Evolutionary conservation across 2,888 invertebrate genomes (phyloP), one percentile per base, ranked within the genome.

Genomic region (Dynastes maya): DNA sequence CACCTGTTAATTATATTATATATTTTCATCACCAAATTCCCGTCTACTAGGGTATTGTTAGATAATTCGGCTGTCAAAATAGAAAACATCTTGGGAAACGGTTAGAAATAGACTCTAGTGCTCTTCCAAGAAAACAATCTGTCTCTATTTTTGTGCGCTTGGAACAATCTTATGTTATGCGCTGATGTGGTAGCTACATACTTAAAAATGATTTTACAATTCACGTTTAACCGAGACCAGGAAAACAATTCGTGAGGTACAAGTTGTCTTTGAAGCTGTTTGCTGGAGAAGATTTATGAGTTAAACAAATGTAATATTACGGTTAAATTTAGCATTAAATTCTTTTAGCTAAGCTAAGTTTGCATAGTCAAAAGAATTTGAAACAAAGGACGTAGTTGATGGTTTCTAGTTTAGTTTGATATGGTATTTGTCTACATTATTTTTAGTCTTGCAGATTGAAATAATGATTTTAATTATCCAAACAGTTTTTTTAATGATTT

Each of bases 51-150:
- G 63, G 29, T 63, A 32, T 32, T 29, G 29, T 63, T 63, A 13
- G 27, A 63, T 63, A 63, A 63, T 29, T 63, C 4, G 6, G 22
- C 32, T 63, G 63, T 63, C 32, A 32, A 49, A 51, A 68, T 51
- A 68, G 51, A 51, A 51, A 68, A 51, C n/a, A 29, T 27, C 13
- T 22, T 9, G 22, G 29, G 13, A 53, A 51, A 51, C 63, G 29
- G 32, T 63, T 68, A 40, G 29, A 51, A 65, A 65, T 65, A 65
- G 45, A 65, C 13, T 13, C 29, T 51, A 51, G 68, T 68, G 9
- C 51, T 9, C 49, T 68, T 68, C 68, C 68, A 68, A 68, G 51
- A 49, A 68, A 51, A 68, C 16, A 68, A 22, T 55, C n/a, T 29
- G 65, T 9, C 65, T 65, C 45, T 63, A 63, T 63, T 63, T 63